A percentile compares a stretch with the other conserved stretches of the same genome.
phyloP scores from a whole-genome alignment of 2,797 vertebrate species.

The Danio choprae region DNA sequence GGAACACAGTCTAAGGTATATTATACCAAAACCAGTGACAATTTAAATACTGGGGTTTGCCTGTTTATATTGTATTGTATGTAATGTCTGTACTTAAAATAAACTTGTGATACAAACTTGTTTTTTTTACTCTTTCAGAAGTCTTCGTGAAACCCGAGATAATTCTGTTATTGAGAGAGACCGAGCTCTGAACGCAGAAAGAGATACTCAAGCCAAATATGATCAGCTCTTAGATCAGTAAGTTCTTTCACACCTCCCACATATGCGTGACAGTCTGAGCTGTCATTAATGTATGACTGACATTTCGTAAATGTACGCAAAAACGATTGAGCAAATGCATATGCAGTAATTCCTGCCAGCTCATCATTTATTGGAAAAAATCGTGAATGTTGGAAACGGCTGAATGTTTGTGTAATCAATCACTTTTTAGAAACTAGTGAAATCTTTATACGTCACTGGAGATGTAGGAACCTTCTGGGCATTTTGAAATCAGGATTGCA shows the following conservation, averaged over 20 bases:
- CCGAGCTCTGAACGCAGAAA: conserved; percentile 84
- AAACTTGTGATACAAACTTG: background rate
- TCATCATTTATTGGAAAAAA: background rate
- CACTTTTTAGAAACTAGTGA: background rate
- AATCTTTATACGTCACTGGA: background rate
- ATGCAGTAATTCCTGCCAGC: background rate
- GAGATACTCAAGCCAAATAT: conserved; percentile 87
- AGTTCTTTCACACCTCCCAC: conserved; percentile 68
- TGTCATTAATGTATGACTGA: background rate
- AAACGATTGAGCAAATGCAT: background rate
- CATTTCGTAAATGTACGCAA: background rate
- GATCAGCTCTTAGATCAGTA: conserved; percentile 94
- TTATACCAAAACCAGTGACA: background rate
- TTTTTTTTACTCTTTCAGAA: conserved; percentile 76
- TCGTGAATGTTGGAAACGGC: background rate
- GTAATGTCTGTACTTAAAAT: background rate
- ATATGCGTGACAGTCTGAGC: background rate
- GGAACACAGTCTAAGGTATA: background rate
- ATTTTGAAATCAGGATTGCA: background rate
- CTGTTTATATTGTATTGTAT: background rate
- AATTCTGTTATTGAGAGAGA: conserved; percentile 91
- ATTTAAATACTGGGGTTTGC: background rate
- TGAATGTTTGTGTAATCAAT: background rate
- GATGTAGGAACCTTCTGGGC: no score
- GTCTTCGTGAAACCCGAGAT: conserved; percentile 92